Evolutionary conservation across 2,113 vertebrate genomes (phyloP).

Genomic region (Spea bombifrons): DNA sequence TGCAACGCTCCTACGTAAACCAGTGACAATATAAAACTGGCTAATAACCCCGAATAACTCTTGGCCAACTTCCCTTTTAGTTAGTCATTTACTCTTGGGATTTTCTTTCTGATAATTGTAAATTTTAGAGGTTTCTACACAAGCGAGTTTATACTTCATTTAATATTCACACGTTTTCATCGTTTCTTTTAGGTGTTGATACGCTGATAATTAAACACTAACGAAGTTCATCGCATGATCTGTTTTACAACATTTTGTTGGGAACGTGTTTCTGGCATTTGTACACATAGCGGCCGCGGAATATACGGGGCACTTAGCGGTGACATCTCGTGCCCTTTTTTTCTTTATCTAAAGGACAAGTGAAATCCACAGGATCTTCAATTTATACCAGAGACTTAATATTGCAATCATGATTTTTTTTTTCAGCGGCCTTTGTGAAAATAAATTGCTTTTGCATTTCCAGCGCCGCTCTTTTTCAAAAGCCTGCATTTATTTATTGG

Average conservation of each 20-base stretch:
- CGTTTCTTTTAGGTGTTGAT: conserved; percentile 24
- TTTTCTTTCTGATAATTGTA: conserved; percentile 9
- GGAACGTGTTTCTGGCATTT: conserved; percentile 46
- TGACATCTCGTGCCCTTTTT: conserved; percentile 36
- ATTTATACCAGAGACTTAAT: conserved; percentile 42
- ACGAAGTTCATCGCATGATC: conserved; percentile 34
- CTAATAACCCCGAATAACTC: no score
- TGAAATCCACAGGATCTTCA: conserved; percentile 14
- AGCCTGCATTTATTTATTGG: conserved; percentile 42
- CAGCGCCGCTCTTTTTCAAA: conserved; percentile 42
- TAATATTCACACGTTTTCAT: conserved; percentile 2
- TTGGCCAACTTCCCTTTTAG: background rate
- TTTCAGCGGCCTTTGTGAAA: conserved; percentile 45
- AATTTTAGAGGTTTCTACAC: conserved; percentile 22
- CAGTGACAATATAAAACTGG: no score
- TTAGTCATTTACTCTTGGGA: background rate
- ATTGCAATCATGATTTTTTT: conserved; percentile 14
- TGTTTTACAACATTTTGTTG: conserved; percentile 45
- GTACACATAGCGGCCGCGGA: conserved; percentile 25
- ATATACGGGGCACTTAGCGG: conserved; percentile 36
- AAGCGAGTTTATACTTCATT: background rate
- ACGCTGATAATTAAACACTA: conserved; percentile 32
- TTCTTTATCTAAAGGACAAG: conserved; percentile 13
- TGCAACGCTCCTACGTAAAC: no score
- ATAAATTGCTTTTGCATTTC: conserved; percentile 53